Evolutionary conservation across 1,140 invertebrate genomes (phyloP).

Genomic region (Chymomyza costata): DNA sequence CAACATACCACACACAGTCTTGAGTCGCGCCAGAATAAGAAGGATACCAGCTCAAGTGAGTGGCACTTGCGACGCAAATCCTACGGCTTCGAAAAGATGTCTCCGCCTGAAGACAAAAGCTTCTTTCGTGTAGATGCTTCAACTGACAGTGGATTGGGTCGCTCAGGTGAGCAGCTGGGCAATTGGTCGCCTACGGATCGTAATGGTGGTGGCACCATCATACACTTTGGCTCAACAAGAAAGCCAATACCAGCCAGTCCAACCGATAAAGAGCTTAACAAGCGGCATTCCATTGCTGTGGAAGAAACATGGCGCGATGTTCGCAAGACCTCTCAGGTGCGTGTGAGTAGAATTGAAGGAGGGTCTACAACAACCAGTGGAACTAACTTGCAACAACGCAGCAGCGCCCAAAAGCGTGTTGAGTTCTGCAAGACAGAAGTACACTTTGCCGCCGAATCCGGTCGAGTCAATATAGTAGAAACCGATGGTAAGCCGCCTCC

Average conservation of each 20-base stretch:
- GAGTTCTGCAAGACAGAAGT: slow-evolving; percentile 91
- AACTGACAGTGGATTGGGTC: slow-evolving; percentile 83
- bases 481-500: slow-evolving; percentile 89
- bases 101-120: slow-evolving; percentile 76
- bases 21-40: slow-evolving; percentile 76
- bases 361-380: slow-evolving; percentile 9
- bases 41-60: slow-evolving; percentile 77
- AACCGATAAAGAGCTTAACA: slow-evolving; percentile 67
- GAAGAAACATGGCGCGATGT: slow-evolving; percentile 77
- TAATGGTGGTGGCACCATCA: slow-evolving; percentile 46
- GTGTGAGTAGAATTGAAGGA: slow-evolving; percentile 58
- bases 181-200: slow-evolving; percentile 74
- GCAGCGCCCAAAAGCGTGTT: slow-evolving; percentile 80
- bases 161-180: slow-evolving; percentile 81
- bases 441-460: slow-evolving; percentile 89
- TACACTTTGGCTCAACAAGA: slow-evolving; percentile 48
- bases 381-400: slow-evolving; percentile 21
- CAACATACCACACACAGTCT: slow-evolving; percentile 77
- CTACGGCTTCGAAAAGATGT: slow-evolving; percentile 84
- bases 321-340: slow-evolving; percentile 57
- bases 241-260: slow-evolving; percentile 13
- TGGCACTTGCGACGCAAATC: slow-evolving; percentile 84
- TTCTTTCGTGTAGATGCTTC: slow-evolving; percentile 79
- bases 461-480: slow-evolving; percentile 89
- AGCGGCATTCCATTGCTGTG: slow-evolving; percentile 79